Evolutionary conservation across 2,888 invertebrate species (phyloP), one percentile per base, ranked within the genome.

Genomic region (Cancer borealis): DNA sequence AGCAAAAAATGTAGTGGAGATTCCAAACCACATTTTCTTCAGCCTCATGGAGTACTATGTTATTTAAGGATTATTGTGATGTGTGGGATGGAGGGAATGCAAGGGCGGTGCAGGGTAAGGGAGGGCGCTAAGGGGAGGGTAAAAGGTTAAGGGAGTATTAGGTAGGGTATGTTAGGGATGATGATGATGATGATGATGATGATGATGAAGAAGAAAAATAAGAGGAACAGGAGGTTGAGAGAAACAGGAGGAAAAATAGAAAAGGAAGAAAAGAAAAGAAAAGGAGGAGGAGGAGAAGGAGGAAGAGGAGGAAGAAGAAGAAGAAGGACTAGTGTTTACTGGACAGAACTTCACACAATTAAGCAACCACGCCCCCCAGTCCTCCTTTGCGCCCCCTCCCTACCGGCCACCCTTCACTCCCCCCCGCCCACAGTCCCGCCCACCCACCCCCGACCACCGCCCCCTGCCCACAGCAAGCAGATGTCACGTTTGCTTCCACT

Each of bases 401-500:
- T 26, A 8, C n/a, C 73, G 26, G 8, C 73, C 8, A 10, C 73
- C 73, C n/a, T 26, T n/a, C 73, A 10, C 73, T 26, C 66, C n/a
- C 21, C 66, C n/a, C 6, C 21, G 2, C 3, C 66, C 66, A 0
- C 73, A 21, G 8, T 8, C n/a, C 26, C n/a, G 5, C 14, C 66
- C 21, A 54, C 54, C n/a, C 1, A 17, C 73, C 73, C 4, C 73
- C 26, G 1, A 14, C 21, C 17, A 17, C 66, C 5, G 2, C 66
- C n/a, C 60, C 6, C 12, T 17, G 12, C 26, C 26, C 21, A 26
- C n/a, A 4, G 84, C 84, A 84, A 84, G 84, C 84, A 84, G 84
- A 84, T 84, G 84, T 84, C 84, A 84, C 84, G 30, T 17, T 39
- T 84, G 84, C 84, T 84, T 84, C 84, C 84, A 39, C 84, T 17